These are phyloP conservation scores for Pluvianellus socialis DNA, from an alignment of 2,113 vertebrate species.

Conservation along the genomic window DNA sequence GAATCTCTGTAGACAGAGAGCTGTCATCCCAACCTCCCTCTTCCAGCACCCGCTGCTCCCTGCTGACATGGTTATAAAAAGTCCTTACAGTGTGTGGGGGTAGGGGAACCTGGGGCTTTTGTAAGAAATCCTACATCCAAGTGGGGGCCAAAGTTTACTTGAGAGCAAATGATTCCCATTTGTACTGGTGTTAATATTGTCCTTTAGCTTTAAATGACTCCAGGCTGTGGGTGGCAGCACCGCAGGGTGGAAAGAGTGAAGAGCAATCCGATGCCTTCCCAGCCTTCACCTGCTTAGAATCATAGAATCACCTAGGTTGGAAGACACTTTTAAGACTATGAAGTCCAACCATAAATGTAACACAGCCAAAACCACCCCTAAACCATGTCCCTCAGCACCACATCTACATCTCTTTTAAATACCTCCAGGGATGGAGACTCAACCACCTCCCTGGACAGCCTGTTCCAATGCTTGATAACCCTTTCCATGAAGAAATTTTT, in stretches of 20 bases:
- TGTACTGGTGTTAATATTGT: neutral
- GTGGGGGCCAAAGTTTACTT: neutral
- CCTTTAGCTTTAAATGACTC: neutral
- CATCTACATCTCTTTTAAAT: too few species aligned
- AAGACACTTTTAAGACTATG: too few species aligned
- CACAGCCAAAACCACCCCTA: too few species aligned
- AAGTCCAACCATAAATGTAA: too few species aligned
- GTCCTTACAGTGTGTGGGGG: neutral
- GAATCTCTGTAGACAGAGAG: rapidly evolving
- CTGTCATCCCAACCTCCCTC: neutral
- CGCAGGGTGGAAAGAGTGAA: neutral
- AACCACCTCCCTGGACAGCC: too few species aligned
- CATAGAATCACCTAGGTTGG: too few species aligned
- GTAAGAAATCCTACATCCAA: neutral
- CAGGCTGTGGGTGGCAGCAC: neutral
- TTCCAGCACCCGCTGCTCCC: neutral
- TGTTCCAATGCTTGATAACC: too few species aligned
- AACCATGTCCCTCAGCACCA: too few species aligned
- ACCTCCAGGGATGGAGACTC: too few species aligned
- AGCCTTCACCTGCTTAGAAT: neutral
- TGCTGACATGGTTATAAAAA: rapidly evolving
- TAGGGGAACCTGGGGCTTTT: neutral
- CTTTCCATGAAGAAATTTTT: too few species aligned
- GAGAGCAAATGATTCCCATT: neutral
- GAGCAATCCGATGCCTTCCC: neutral